A percentile compares a stretch with the other conserved stretches of the same genome.
These are phyloP conservation scores for Cosmia trapezina DNA, from an alignment of 2,888 invertebrate genomes.

Conservation along the genomic window DNA sequence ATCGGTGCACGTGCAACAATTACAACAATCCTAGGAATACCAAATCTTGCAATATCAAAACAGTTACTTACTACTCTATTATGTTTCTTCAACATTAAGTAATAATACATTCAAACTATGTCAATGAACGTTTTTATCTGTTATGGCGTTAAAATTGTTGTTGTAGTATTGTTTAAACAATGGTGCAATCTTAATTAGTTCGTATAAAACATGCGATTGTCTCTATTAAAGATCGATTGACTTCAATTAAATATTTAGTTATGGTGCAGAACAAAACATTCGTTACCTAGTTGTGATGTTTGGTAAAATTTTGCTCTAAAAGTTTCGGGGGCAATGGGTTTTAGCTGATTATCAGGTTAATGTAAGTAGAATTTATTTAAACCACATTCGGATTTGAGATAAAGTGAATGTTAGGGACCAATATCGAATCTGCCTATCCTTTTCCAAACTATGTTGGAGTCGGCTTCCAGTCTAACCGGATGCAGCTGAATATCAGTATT, in stretches of 20 bases:
- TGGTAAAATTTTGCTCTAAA: neutral
- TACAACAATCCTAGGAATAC: constrained; percentile 21
- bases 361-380: neutral
- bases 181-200: constrained; percentile 28
- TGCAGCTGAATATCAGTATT: too few relatives aligned
- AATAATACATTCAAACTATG: constrained; percentile 46
- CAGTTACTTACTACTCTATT: neutral
- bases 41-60: constrained; percentile 41
- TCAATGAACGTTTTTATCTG: constrained; percentile 46
- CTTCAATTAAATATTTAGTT: neutral
- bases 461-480: too few relatives aligned
- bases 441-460: too few relatives aligned
- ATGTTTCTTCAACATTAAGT: constrained; percentile 31
- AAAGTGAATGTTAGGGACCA: neutral
- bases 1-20: constrained; percentile 23
- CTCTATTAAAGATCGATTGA: constrained; percentile 21
- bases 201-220: constrained; percentile 34
- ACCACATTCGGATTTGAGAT: neutral
- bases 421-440: too few relatives aligned
- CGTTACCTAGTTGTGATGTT: neutral
- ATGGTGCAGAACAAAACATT: neutral
- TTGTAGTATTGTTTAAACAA: constrained; percentile 39
- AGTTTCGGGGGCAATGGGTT: neutral
- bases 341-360: neutral
- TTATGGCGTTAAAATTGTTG: constrained; percentile 21